Percentiles rank a stretch among this genome's conserved stretches.
Conservation (phyloP, 2,797 vertebrate species). For the Eospalax fontanierii region DNA sequence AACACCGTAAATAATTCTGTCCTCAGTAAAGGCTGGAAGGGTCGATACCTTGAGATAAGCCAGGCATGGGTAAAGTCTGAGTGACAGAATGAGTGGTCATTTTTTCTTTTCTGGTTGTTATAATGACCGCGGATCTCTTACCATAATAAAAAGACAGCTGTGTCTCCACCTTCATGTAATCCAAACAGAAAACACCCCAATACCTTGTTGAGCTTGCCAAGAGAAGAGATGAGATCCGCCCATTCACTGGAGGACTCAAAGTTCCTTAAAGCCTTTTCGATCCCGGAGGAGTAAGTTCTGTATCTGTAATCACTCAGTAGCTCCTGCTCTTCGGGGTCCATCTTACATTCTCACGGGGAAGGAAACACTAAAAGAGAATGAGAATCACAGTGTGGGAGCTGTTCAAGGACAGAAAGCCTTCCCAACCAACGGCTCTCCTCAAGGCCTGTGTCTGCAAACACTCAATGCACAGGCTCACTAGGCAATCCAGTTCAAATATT, state of each 20-base stretch:
- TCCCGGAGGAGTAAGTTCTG: constrained; percentile 95
- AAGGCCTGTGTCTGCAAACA: neutral
- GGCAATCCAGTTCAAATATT: constrained; percentile 71
- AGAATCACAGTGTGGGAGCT: constrained; percentile 40
- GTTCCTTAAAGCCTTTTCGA: constrained; percentile 98
- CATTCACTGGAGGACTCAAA: constrained; percentile 99
- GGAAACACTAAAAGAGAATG: constrained; percentile 77
- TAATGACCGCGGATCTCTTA: neutral
- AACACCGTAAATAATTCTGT: neutral
- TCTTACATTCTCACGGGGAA: constrained; percentile 88
- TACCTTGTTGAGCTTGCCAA: constrained; percentile 99
- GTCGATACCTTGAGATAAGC: accelerated
- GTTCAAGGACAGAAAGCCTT: neutral
- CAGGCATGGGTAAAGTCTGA: neutral
- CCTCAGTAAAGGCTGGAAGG: neutral
- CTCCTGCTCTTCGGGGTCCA: constrained; percentile 97
- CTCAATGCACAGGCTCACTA: neutral
- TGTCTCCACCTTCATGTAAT: accelerated
- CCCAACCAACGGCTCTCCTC: neutral
- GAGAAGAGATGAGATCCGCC: constrained; percentile 99
- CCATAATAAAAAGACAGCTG: neutral
- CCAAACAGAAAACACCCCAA: neutral
- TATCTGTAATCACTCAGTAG: constrained; percentile 97
- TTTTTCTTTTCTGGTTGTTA: constrained; percentile 3
- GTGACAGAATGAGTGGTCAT: neutral